Conservation (phyloP, 2,113 vertebrate genomes). For the Sylvia atricapilla region DNA sequence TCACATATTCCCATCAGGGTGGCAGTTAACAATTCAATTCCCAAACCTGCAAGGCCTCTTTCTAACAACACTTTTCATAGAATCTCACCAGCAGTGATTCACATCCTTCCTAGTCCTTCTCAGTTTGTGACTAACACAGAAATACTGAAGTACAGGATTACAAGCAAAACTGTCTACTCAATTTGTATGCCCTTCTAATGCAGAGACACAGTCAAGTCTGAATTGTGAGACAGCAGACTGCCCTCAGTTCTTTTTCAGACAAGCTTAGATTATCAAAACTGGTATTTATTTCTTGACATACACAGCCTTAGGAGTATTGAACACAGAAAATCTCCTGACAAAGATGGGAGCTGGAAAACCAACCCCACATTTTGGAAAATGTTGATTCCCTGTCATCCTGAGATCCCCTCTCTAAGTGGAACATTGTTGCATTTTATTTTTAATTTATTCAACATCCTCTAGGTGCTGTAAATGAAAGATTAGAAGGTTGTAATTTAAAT, state of each 20-base stretch:
- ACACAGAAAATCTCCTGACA: background rate
- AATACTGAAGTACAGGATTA: background rate
- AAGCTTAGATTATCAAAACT: background rate
- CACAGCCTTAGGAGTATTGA: background rate
- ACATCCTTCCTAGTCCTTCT: background rate
- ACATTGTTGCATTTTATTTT: constrained; percentile 11
- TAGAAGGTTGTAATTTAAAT: constrained; percentile 46
- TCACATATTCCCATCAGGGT: background rate
- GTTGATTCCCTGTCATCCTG: background rate
- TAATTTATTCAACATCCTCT: constrained; percentile 22
- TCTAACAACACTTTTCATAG: background rate
- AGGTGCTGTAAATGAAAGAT: constrained; percentile 1
- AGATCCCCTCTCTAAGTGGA: background rate
- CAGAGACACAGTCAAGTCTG: background rate
- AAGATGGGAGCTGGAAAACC: background rate
- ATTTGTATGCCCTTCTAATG: background rate
- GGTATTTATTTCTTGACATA: background rate
- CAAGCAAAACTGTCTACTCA: background rate
- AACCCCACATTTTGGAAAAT: background rate
- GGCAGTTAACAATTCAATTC: background rate
- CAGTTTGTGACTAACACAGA: background rate
- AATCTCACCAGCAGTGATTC: background rate
- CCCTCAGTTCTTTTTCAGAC: background rate
- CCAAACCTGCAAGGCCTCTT: background rate
- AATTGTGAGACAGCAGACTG: background rate